Evolutionary conservation across 2,113 vertebrate species (phyloP).

Genomic region (Morone saxatilis): DNA sequence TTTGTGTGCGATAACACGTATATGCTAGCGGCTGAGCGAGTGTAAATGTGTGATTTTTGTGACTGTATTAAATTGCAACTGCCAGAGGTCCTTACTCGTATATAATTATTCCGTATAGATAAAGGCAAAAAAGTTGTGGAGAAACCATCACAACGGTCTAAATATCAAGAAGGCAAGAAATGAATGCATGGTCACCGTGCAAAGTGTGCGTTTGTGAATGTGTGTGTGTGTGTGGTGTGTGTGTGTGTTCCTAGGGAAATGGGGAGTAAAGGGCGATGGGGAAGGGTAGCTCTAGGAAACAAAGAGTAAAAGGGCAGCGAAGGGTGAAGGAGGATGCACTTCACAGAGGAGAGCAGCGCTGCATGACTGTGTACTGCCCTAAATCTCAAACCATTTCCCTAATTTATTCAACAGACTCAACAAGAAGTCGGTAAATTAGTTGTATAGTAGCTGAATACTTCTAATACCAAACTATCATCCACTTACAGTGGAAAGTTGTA

Average conservation of each 20-base stretch:
- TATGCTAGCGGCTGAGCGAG: neutral
- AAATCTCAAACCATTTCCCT: conserved; percentile 66
- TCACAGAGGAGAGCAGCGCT: conserved; percentile 48
- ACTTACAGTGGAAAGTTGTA: conserved; percentile 3
- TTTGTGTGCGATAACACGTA: conserved; percentile 40
- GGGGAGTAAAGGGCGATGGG: conserved; percentile 48
- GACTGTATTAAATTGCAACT: conserved; percentile 11
- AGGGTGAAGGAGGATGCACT: conserved; percentile 72
- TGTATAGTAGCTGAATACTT: neutral
- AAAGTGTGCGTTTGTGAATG: conserved; percentile 1
- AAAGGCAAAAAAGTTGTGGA: conserved; percentile 4
- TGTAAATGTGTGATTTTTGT: conserved; percentile 10
- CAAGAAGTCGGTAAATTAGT: conserved; percentile 4
- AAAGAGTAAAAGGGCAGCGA: conserved; percentile 59
- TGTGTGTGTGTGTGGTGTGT: conserved; percentile 5
- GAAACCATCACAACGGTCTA: too few species aligned
- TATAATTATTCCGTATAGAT: neutral
- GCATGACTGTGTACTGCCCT: conserved; percentile 63
- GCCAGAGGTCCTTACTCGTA: neutral
- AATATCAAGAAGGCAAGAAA: conserved; percentile 26
- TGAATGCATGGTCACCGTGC: conserved; percentile 33
- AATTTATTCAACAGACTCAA: conserved; percentile 60
- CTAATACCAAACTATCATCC: neutral
- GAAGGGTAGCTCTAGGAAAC: conserved; percentile 63
- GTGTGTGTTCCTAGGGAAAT: conserved; percentile 46